phyloP scores from a whole-genome alignment of 2,113 vertebrate species.

The Pyrgilauda ruficollis region DNA sequence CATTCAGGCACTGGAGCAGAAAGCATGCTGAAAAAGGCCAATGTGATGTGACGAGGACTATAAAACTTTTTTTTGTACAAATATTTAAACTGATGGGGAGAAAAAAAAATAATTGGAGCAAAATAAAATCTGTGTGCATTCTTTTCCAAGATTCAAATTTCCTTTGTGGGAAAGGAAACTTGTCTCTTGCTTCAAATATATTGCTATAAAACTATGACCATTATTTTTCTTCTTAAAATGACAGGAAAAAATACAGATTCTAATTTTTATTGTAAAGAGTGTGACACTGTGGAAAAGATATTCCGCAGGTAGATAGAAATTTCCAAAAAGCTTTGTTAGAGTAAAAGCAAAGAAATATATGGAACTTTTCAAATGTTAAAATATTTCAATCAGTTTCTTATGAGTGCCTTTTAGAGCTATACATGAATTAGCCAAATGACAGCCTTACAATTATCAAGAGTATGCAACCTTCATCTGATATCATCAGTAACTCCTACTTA shows the following conservation, averaged over 20 bases:
- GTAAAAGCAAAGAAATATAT: background rate
- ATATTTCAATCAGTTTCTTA: background rate
- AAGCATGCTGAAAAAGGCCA: background rate
- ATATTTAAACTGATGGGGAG: background rate
- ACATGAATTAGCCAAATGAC: background rate
- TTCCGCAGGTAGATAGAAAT: background rate
- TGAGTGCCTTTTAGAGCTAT: background rate
- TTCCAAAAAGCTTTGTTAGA: background rate
- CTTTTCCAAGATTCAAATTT: background rate
- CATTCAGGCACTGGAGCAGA: background rate
- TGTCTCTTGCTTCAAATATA: background rate
- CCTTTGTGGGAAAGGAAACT: background rate
- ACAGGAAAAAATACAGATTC: background rate
- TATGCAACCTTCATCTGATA: background rate
- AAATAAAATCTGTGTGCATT: accelerated
- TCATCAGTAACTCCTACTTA: background rate
- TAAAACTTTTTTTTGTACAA: background rate
- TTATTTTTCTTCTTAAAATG: background rate
- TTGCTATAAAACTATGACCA: background rate
- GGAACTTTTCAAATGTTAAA: background rate
- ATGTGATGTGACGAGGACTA: background rate
- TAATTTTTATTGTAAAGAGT: background rate
- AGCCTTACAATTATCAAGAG: background rate
- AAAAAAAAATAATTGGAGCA: background rate
- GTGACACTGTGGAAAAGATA: background rate